Evolutionary conservation across 2,113 vertebrate genomes (phyloP).

Genomic region (Stegastes partitus): DNA sequence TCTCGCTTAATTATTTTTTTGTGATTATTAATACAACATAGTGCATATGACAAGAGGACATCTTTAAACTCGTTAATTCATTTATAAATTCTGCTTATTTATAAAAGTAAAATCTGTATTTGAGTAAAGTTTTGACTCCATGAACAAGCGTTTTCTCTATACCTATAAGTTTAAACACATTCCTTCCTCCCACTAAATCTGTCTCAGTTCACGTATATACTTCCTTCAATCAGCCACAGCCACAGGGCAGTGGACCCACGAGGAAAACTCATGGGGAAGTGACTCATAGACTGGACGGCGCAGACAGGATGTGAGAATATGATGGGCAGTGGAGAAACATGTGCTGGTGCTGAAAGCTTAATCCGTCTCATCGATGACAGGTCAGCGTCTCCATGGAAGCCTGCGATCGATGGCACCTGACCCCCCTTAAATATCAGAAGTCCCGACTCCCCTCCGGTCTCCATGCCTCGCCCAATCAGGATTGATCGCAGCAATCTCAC

Average conservation of each 20-base stretch:
- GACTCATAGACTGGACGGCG: slow-evolving; percentile 42
- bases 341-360: slow-evolving; percentile 70
- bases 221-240: slow-evolving; percentile 30
- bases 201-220: neutral
- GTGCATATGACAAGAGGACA: too few species aligned
- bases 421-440: slow-evolving; percentile 75
- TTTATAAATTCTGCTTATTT: too few species aligned
- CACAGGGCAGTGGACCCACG: slow-evolving; percentile 24
- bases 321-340: slow-evolving; percentile 68
- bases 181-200: slow-evolving; percentile 19
- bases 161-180: slow-evolving; percentile 1
- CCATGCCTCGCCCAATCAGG: slow-evolving; percentile 55
- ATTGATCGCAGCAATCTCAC: slow-evolving; percentile 68
- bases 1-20: neutral
- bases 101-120: too few species aligned
- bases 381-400: slow-evolving; percentile 65
- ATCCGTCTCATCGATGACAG: slow-evolving; percentile 78
- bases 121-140: too few species aligned
- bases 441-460: slow-evolving; percentile 63
- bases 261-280: slow-evolving; percentile 48
- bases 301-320: slow-evolving; percentile 66
- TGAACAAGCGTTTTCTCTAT: neutral
- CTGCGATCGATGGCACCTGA: slow-evolving; percentile 78
- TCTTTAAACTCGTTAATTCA: too few species aligned
- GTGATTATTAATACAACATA: too few species aligned